Conservation (phyloP, 2,888 invertebrate species). For the Hylaea fasciaria region DNA sequence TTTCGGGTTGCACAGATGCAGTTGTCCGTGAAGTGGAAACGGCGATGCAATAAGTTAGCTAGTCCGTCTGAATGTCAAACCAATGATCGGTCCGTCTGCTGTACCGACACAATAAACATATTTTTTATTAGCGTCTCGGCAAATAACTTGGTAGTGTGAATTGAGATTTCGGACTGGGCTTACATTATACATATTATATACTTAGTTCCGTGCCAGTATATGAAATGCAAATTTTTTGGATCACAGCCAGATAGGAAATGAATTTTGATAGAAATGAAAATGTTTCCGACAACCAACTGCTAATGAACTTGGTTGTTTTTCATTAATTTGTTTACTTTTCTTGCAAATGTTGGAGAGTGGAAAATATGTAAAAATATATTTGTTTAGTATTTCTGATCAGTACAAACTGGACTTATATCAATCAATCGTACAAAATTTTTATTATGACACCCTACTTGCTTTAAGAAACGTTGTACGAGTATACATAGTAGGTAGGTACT, state of each 20-base stretch:
- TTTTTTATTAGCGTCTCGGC: constrained; percentile 80
- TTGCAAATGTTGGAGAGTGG: neutral
- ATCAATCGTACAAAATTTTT: no score
- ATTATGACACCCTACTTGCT: no score
- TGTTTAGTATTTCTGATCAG: no score
- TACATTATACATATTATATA: no score
- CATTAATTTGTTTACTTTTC: constrained; percentile 11
- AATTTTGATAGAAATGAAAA: constrained; percentile 25
- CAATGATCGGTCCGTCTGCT: constrained; percentile 79
- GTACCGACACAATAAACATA: constrained; percentile 78
- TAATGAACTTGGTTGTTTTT: constrained; percentile 22
- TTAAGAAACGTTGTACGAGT: no score
- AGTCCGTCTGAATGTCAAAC: constrained; percentile 84
- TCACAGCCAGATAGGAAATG: constrained; percentile 19
- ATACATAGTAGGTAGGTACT: no score
- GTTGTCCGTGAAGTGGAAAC: constrained; percentile 57
- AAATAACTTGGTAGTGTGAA: constrained; percentile 75
- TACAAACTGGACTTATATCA: no score
- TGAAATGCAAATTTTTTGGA: constrained; percentile 10
- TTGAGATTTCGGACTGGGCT: constrained; percentile 39
- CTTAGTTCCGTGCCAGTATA: constrained; percentile 8
- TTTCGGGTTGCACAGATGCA: constrained; percentile 51
- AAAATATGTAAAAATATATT: neutral
- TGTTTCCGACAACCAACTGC: constrained; percentile 21
- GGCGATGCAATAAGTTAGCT: constrained; percentile 76